A percentile compares a stretch with the other conserved stretches of the same genome.
phyloP scores from a whole-genome alignment of 2,797 vertebrate species.

The Gastrophryne carolinensis region DNA sequence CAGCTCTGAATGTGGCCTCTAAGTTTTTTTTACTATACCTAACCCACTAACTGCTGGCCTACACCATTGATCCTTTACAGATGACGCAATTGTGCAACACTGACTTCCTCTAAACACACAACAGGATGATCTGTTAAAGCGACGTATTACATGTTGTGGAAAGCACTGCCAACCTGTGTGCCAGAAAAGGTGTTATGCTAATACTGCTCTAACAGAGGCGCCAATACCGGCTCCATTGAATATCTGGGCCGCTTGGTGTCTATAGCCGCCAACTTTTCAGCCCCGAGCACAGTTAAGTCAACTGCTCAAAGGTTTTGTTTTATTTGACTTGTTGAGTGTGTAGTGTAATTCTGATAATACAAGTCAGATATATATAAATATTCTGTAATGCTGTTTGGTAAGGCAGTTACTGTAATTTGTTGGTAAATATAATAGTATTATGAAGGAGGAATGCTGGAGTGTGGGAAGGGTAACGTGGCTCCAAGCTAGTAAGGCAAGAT shows the following conservation, averaged over 20 bases:
- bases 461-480: no score
- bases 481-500: no score
- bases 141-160: neutral
- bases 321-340: neutral
- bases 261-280: neutral
- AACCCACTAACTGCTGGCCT: no score
- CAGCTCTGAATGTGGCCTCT: no score
- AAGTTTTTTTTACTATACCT: no score
- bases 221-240: slow-evolving; percentile 12
- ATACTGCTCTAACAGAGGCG: neutral
- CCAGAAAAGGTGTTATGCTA: slow-evolving; percentile 22
- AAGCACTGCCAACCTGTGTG: neutral
- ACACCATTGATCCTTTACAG: no score
- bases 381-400: neutral
- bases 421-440: no score
- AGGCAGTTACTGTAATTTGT: no score
- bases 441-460: no score
- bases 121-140: neutral
- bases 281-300: neutral
- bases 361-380: neutral
- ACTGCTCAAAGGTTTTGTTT: slow-evolving; percentile 10
- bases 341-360: neutral
- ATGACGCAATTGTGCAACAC: no score
- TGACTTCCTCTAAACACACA: neutral
- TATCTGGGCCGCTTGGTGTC: neutral